Evolutionary conservation across 2,113 vertebrate genomes (phyloP), one percentile per base, ranked within the genome.

Genomic region (Antigone vipio): DNA sequence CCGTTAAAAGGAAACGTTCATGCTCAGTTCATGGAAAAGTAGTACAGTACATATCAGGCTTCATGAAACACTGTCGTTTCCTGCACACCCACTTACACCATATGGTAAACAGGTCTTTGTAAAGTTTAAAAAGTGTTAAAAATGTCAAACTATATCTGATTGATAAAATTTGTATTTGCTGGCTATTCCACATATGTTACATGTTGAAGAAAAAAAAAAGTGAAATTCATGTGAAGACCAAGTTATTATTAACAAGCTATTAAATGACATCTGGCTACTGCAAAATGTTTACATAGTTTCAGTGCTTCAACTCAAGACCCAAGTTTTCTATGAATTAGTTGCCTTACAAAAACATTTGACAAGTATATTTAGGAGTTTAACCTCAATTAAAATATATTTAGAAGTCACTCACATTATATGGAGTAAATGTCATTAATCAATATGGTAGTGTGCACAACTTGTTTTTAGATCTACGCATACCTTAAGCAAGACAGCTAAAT

Each of bases 161-260:
- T 94, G 97, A 97, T 97, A 98, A 96, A 97, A 82, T 95, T 85
- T 30, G 0, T 94, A 91, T 96, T 95, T 97, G 93, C 83, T 87
- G 87, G 93, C 96, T 96, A 95, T 91, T 98, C 59, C 96, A 97
- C 97, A 98, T 97, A 97, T 98, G 98, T 86, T 96, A 22, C 63
- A 79, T 23, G 69, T 92, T 82, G 29, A 83, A 80, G 92, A 92
- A 84, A 77, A 86, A 85, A 12, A 47, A 27, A 93, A 79, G 34
- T 47, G 16, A 71, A 80, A 92, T 77, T 89, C 88, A 94, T 60
- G 93, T 72, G 82, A 92, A 96, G 85, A 96, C 88, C 84, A 91
- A 96, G 55, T 89, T 89, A 78, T 86, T 96, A 86, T 58, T 89
- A 73, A 60, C 23, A 92, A 96, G 89, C 91, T 89, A 93, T 92